Conservation (phyloP, 2,888 invertebrate genomes). For the Chymomyza fuscimana region DNA sequence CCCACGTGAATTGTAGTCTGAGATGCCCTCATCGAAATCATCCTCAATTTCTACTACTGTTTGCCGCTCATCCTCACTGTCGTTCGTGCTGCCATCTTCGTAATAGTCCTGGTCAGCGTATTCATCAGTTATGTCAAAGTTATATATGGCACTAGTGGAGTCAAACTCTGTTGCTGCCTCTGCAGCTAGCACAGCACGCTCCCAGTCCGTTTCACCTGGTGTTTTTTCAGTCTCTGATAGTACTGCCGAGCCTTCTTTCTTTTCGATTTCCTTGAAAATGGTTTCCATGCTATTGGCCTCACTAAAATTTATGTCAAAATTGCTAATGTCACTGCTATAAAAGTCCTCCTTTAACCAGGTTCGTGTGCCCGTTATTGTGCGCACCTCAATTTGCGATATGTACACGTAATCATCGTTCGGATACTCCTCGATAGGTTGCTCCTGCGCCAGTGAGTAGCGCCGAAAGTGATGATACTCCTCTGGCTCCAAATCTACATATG, state of each 20-base stretch:
- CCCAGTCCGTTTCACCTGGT: constrained; percentile 50
- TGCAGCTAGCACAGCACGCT: constrained; percentile 59
- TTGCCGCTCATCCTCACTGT: constrained; percentile 78
- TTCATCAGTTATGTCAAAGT: constrained; percentile 48
- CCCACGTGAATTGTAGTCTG: constrained; percentile 76
- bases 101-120: constrained; percentile 40
- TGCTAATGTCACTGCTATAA: constrained; percentile 55
- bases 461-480: constrained; percentile 79
- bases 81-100: constrained; percentile 67
- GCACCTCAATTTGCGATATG: constrained; percentile 73
- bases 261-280: neutral
- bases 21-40: constrained; percentile 78
- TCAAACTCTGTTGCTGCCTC: constrained; percentile 65
- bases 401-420: constrained; percentile 74
- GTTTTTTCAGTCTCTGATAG: constrained; percentile 13
- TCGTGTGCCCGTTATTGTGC: constrained; percentile 66
- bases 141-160: constrained; percentile 58
- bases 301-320: constrained; percentile 23
- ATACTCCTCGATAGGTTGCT: constrained; percentile 75
- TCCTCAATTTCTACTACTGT: constrained; percentile 79
- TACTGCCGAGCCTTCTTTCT: constrained; percentile 6
- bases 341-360: constrained; percentile 73
- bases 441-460: constrained; percentile 76
- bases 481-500: constrained; percentile 66
- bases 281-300: constrained; percentile 11